Conservation (phyloP, 1,140 invertebrate species). For the Luehdorfia chinensis region DNA sequence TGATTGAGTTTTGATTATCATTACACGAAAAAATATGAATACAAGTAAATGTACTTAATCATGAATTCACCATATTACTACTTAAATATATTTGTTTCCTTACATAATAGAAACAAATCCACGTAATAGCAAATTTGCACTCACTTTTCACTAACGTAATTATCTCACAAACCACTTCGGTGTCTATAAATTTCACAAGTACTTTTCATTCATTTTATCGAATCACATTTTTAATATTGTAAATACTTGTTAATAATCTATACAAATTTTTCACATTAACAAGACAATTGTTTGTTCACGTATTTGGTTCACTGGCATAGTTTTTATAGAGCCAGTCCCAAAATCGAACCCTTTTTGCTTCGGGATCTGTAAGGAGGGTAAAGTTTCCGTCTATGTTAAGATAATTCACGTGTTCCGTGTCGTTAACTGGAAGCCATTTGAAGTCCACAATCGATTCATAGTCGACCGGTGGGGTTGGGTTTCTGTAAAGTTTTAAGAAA, state of each 20-base stretch:
- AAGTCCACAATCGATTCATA: slow-evolving; percentile 72
- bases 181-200: too few relatives aligned
- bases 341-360: slow-evolving; percentile 74
- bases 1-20: too few relatives aligned
- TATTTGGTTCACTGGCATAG: slow-evolving; percentile 42
- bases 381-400: slow-evolving; percentile 77
- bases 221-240: too few relatives aligned
- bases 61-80: too few relatives aligned
- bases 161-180: too few relatives aligned
- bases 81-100: too few relatives aligned
- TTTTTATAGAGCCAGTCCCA: slow-evolving; percentile 80
- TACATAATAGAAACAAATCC: too few relatives aligned
- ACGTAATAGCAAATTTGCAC: too few relatives aligned
- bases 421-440: slow-evolving; percentile 76
- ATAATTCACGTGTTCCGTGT: slow-evolving; percentile 72
- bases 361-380: slow-evolving; percentile 70
- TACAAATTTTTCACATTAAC: background rate
- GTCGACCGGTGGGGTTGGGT: slow-evolving; percentile 75
- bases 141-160: too few relatives aligned
- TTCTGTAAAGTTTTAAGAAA: slow-evolving; percentile 52
- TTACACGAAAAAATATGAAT: too few relatives aligned
- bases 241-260: background rate
- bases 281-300: slow-evolving; percentile 5
- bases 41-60: too few relatives aligned
- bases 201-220: too few relatives aligned